Evolutionary conservation across 2,113 vertebrate genomes (phyloP).

Genomic region (Seriola quinqueradiata): DNA sequence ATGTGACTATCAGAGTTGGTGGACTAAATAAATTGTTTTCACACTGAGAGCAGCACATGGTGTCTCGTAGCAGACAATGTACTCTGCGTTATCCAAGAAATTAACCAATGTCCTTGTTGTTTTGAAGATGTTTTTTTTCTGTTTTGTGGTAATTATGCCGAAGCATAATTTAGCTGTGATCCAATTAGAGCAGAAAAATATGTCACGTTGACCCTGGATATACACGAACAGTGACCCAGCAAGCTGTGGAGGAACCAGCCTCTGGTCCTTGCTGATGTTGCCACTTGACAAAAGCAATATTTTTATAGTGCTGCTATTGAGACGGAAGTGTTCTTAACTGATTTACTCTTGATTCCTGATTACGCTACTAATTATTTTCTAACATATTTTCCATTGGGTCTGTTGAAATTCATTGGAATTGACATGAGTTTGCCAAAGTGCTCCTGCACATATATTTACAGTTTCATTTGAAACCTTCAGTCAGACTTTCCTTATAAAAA

Average conservation of each 20-base stretch:
- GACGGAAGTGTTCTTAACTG: too few species aligned
- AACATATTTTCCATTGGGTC: background rate
- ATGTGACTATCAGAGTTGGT: background rate
- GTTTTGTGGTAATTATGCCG: conserved; percentile 9
- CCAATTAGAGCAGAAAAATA: background rate
- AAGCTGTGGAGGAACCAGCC: too few species aligned
- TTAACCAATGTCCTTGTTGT: conserved; percentile 54
- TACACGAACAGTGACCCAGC: background rate
- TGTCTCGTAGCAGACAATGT: conserved; percentile 25
- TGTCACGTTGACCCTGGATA: background rate
- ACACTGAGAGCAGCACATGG: conserved; percentile 29
- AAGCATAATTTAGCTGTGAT: conserved; percentile 5
- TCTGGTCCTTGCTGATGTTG: too few species aligned
- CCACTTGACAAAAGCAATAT: too few species aligned
- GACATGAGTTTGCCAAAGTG: background rate
- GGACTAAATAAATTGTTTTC: conserved; percentile 42
- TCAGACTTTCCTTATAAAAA: background rate
- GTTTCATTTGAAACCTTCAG: background rate
- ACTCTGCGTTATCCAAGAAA: conserved; percentile 12
- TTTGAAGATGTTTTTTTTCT: conserved; percentile 25
- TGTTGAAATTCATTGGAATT: background rate
- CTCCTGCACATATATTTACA: background rate
- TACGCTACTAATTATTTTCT: too few species aligned
- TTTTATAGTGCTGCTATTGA: too few species aligned
- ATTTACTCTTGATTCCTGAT: too few species aligned